phyloP scores from a whole-genome alignment of 2,113 vertebrate genomes.

The Scortum barcoo region DNA sequence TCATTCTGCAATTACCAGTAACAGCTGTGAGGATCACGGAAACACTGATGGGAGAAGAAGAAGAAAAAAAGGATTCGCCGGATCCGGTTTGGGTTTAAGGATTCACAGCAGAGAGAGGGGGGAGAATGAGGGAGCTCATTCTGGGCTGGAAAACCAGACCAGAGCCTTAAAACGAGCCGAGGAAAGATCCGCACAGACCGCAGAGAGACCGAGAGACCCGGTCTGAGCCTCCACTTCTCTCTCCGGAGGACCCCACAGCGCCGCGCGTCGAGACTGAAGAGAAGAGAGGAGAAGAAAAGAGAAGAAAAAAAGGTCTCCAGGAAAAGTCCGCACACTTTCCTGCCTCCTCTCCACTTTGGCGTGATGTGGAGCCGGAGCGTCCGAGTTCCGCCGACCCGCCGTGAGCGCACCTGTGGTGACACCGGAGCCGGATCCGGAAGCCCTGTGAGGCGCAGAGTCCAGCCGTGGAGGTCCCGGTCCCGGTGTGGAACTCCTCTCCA shows the following conservation, averaged over 20 bases:
- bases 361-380: no score
- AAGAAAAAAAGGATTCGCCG: conserved; percentile 8
- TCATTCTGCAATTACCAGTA: conserved; percentile 32
- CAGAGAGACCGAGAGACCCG: no score
- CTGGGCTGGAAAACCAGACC: background rate
- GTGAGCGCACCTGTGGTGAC: conserved; percentile 55
- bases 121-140: background rate
- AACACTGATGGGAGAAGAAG: background rate
- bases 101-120: background rate
- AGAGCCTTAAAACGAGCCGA: background rate
- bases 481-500: conserved; percentile 52
- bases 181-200: conserved; percentile 40
- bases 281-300: no score
- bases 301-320: no score
- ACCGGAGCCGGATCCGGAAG: background rate
- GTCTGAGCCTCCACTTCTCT: no score
- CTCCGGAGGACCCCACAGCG: no score
- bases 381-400: no score
- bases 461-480: no score
- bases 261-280: no score
- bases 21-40: conserved; percentile 42
- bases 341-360: no score
- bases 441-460: no score
- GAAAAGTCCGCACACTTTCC: no score
- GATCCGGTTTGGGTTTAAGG: conserved; percentile 4